Evolutionary conservation across 37 sponge, comb jelly and placozoan genomes (phyloP).

Genomic region (Geodia barretti): DNA sequence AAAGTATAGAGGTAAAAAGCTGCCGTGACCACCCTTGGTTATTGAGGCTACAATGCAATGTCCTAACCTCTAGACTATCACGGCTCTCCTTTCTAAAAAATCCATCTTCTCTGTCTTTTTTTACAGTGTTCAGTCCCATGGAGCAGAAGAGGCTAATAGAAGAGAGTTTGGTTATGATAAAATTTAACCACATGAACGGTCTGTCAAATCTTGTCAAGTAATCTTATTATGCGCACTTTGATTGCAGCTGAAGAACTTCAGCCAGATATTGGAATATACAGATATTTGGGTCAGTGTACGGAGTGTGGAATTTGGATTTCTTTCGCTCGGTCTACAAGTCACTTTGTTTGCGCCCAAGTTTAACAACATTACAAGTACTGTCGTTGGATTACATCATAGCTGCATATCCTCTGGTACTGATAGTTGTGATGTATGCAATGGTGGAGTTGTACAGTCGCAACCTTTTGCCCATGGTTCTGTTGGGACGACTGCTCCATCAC

Average conservation of each 20-base stretch:
- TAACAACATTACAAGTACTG: not conserved
- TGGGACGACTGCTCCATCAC: not conserved
- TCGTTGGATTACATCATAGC: slow-evolving; percentile 5
- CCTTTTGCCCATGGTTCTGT: not conserved
- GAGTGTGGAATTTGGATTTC: not conserved
- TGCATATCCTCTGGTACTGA: not conserved
- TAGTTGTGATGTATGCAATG: not conserved
- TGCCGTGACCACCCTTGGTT: too few species aligned
- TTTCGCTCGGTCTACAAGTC: not conserved
- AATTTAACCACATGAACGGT: slow-evolving; percentile 1
- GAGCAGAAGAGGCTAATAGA: not conserved
- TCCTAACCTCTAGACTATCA: not conserved
- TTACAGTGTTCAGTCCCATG: not conserved
- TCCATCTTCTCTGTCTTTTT: not conserved
- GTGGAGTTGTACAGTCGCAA: not conserved
- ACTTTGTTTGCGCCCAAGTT: not conserved
- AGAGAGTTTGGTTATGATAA: not conserved
- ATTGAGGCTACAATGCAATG: not conserved
- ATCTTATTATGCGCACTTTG: not conserved
- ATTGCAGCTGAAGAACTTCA: not conserved
- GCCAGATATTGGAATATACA: not conserved
- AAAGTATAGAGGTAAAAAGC: too few species aligned
- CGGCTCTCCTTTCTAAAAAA: not conserved
- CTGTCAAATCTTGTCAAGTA: not conserved
- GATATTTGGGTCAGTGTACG: not conserved